Base-by-base conservation (phyloP, 2,888 invertebrate species). In the Papilio demoleus region DNA sequence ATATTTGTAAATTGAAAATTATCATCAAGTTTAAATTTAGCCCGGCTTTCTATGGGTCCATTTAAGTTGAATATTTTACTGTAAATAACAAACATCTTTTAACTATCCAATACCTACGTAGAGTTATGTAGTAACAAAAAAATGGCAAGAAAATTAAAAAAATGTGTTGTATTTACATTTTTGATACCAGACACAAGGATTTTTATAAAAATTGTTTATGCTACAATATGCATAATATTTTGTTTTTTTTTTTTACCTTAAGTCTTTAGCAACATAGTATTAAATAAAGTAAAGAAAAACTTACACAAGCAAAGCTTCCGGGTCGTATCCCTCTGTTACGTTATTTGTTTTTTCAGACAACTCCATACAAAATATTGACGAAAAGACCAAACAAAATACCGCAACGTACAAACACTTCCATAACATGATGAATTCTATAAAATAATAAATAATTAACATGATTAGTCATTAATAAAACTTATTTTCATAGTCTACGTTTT, bases 291-390 rank as follows among this genome's bases (percentile, higher is more conserved):
- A n/a, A n/a, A n/a, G n/a, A 12, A 12, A n/a, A 22, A 78, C 80
- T 79, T 72, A 81, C 82, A 74, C 61, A n/a, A 81, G 63, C 34
- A 82, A 72, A 47, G 79, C 76, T 1, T 71, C 75, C 14, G 82
- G 76, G 63, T 80, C 77, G 34, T 80, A 81, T 0, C 27, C 62
- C 68, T 68, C 70, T 50, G 65, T 72, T 6, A 66, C 40, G 31
- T 71, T 71, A 27, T 73, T 70, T 36, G 27, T 58, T 66, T 67
- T 14, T n/a, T 24, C 22, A 17, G 19, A 1, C 4, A 24, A 2
- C n/a, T 50, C 67, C 53, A 42, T 17, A 34, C 65, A 67, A 6
- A 17, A 9, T 11, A 11, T 45, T 22, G 22, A 34, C 6, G n/a
- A 24, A 24, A 47, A 36, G n/a, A 31, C 58, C 8, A 11, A 19